Evolutionary conservation across 2,888 invertebrate genomes (phyloP).

Genomic region (Brenthis daphne): DNA sequence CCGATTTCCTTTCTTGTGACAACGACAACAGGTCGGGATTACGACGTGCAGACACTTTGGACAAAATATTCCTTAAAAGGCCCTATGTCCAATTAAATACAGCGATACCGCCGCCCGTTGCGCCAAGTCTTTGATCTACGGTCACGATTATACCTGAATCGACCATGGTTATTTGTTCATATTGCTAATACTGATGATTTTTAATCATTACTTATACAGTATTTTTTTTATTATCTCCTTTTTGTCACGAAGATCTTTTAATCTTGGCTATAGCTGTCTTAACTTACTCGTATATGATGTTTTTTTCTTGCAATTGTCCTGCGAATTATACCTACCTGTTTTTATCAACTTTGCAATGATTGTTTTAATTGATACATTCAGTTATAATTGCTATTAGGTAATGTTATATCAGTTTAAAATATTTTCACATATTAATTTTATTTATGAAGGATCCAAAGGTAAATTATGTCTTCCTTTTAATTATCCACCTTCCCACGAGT

Average conservation of each 20-base stretch:
- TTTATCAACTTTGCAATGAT: too few species aligned
- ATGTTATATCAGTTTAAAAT: too few species aligned
- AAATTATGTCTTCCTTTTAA: constrained; percentile 30
- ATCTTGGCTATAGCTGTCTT: too few species aligned
- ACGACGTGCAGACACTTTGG: constrained; percentile 55
- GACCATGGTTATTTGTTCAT: constrained; percentile 37
- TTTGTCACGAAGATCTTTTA: too few species aligned
- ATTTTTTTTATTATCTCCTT: too few species aligned
- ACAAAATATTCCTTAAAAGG: constrained; percentile 57
- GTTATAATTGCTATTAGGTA: too few species aligned
- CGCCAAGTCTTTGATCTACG: constrained; percentile 52
- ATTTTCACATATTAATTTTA: too few species aligned
- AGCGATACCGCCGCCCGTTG: constrained; percentile 51
- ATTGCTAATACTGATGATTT: constrained; percentile 13
- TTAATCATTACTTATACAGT: not conserved
- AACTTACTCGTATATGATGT: too few species aligned
- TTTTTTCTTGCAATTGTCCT: too few species aligned
- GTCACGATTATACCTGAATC: constrained; percentile 49
- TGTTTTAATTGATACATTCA: too few species aligned
- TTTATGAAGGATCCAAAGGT: not conserved
- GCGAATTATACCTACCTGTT: too few species aligned
- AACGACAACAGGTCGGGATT: constrained; percentile 56
- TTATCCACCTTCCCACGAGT: constrained; percentile 51
- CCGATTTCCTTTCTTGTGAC: constrained; percentile 68
- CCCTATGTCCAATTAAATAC: constrained; percentile 57